A percentile compares a stretch with the other conserved stretches of the same genome.
Evolutionary conservation across 2,113 vertebrate genomes (phyloP).

Genomic region (Rhinogobius similis): DNA sequence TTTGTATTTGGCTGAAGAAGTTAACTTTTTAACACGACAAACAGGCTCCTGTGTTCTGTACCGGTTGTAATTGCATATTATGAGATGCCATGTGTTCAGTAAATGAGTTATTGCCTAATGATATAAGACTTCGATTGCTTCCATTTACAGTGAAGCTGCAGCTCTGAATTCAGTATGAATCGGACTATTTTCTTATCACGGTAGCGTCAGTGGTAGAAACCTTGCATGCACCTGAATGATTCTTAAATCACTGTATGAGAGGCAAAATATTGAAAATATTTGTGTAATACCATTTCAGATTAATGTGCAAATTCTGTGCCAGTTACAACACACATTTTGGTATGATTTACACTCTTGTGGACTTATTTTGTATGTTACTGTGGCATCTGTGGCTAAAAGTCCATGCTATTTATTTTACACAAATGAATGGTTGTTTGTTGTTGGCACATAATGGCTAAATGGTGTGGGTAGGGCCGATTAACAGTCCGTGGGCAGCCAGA

Average conservation of each 20-base stretch:
- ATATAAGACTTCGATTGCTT: conserved; percentile 52
- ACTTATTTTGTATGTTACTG: background rate
- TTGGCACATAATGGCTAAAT: conserved; percentile 48
- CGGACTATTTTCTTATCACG: conserved; percentile 15
- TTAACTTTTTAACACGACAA: background rate
- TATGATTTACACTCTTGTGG: background rate
- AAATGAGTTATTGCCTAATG: conserved; percentile 21
- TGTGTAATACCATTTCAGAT: too few species aligned
- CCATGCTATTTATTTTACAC: conserved; percentile 49
- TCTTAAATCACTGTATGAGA: background rate
- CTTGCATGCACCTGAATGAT: too few species aligned
- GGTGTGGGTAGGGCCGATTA: conserved; percentile 60
- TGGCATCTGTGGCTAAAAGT: conserved; percentile 29
- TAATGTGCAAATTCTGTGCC: too few species aligned
- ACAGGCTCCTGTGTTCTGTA: background rate
- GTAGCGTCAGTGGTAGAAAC: conserved; percentile 19
- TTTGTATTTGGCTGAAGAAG: background rate
- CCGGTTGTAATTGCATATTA: background rate
- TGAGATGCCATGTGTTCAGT: background rate
- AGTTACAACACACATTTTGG: too few species aligned
- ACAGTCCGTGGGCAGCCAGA: conserved; percentile 35
- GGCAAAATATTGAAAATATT: background rate
- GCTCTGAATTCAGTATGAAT: conserved; percentile 15
- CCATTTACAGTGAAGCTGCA: conserved; percentile 35
- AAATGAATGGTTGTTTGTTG: conserved; percentile 23